Base-by-base conservation (phyloP, 2,888 invertebrate genomes). In the Fabriciana adippe region DNA sequence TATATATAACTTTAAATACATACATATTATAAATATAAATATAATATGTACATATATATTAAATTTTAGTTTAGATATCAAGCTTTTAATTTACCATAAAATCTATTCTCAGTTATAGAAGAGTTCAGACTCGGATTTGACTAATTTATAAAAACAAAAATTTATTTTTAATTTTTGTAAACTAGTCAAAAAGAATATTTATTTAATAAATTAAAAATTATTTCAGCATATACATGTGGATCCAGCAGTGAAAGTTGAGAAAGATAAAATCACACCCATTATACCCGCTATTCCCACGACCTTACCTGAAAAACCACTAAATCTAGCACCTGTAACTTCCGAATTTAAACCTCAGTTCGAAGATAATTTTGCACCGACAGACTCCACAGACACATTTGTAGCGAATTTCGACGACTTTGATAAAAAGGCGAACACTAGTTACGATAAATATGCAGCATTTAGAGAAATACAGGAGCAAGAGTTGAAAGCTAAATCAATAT, bases 361-460 rank as follows among this genome's bases (percentile, higher is more conserved):
- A 90, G 94, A 94, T 72, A 94, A 95, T 72, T 94, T 94, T 77
- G 90, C 94, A 0, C 94, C 89, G 1, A 72, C 83, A 0, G 73
- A 81, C 1, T 85, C 86, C 2, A 70, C 78, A 0, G 94, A 94
- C 26, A 87, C 94, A 6, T 96, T 96, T 76, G 94, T 95, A 13
- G 95, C 95, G 0, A 95, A 95, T 77, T 96, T 95, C 78, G 95
- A 95, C 54, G 94, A 95, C 77, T 94, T 94, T 74, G 86, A 92
- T 74, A 86, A 87, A 68, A 92, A 93, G 80, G 88, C 90, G 0
- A 94, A 94, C 69, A 87, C 94, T 0, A 86, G 94, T 0, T 96
- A 95, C 79, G 97, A 97, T 81, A 94, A 97, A 75, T 98, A 98
- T 83, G 97, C 97, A 0, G 97, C 96, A 0, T 97, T 98, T 79